Percentiles rank a stretch among this genome's conserved stretches.
Conservation (phyloP, 2,113 vertebrate genomes). For the Lonchura striata region DNA sequence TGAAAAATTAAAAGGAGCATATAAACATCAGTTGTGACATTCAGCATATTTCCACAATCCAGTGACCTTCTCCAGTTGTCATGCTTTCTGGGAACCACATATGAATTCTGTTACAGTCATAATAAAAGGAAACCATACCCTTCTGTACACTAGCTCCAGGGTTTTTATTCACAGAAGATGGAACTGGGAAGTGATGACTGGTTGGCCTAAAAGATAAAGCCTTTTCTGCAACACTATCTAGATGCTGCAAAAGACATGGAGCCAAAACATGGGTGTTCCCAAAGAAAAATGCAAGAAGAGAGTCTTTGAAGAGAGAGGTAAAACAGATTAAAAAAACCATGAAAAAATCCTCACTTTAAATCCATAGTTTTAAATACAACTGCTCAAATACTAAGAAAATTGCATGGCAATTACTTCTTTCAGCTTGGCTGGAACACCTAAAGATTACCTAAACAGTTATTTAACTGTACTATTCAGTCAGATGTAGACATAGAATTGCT, state of each 20-base stretch:
- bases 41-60: background rate
- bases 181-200: background rate
- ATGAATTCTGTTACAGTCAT: fast-evolving
- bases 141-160: background rate
- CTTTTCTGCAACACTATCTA: background rate
- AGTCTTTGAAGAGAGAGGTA: background rate
- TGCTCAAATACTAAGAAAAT: background rate
- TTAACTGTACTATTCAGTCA: background rate
- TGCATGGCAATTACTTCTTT: background rate
- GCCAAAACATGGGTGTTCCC: background rate
- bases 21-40: background rate
- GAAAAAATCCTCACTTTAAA: background rate
- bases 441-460: background rate
- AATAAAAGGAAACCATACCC: background rate
- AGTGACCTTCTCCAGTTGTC: background rate
- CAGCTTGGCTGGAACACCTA: background rate
- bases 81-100: background rate
- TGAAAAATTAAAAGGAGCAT: background rate
- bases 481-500: background rate
- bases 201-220: background rate
- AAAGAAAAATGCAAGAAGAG: background rate
- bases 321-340: background rate
- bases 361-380: background rate
- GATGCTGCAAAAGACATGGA: background rate
- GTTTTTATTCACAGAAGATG: background rate